Evolutionary conservation across 2,113 vertebrate genomes (phyloP), one percentile per base, ranked within the genome.

Genomic region (Meleagris gallopavo): DNA sequence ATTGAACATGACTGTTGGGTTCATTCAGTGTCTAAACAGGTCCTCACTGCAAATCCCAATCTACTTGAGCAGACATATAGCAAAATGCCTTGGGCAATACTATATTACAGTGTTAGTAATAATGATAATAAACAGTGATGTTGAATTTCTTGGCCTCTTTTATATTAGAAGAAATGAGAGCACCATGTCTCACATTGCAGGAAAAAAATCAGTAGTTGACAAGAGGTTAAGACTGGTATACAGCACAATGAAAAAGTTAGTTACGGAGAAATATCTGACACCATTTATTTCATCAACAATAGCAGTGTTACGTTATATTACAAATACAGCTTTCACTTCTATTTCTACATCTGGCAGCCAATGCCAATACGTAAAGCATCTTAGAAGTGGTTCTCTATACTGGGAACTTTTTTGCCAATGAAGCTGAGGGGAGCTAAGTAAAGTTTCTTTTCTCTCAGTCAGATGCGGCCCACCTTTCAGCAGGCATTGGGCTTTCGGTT

Each of bases 71-170:
- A 94, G 61, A 69, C 46, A 32, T 45, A 48, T 14, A 82, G 41
- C 88, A 90, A 80, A 94, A 92, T 88, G 46, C 50, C 58, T 20
- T 61, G 64, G 75, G 60, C 92, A 88, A 48, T 85, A 89, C 38
- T 60, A 93, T 70, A 75, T 69, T 70, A 65, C 82, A 55, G 91
- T 48, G 86, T 90, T 88, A 88, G 54, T 75, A 96, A 93, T 88
- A 94, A 93, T 79, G 70, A 94, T 80, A 86, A 94, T 91, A 94
- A 90, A 92, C 25, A 86, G 36, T 1, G 8, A 89, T 60, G 96
- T 95, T 82, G 43, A 94, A 94, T 93, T 81, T 95, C 66, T 95
- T 96, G 90, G 87, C 75, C 65, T 92, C 38, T 84, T 93, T 71
- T 80, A 65, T 72, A 65, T 66, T 74, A 69, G 55, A 94, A 96